These are phyloP conservation scores for Cliona cf. orientalis DNA, from an alignment of 37 sponge, comb jelly and placozoan species.

Conservation along the genomic window DNA sequence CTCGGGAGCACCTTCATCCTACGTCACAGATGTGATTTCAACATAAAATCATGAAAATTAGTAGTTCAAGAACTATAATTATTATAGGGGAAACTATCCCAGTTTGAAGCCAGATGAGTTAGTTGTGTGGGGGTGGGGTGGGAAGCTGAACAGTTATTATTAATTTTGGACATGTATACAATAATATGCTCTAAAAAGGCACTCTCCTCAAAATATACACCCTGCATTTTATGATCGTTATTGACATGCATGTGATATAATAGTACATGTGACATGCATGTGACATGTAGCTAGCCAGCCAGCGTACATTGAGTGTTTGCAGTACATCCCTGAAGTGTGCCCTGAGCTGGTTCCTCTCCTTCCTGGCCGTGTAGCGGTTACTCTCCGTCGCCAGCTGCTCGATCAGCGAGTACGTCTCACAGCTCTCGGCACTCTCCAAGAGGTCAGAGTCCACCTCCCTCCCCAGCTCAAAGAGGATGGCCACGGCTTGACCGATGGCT, in stretches of 20 bases:
- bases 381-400: conserved; percentile 80
- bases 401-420: conserved; percentile 20
- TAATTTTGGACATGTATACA: neutral
- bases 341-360: conserved; percentile 77
- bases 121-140: too few species aligned
- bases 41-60: too few species aligned
- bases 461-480: conserved; percentile 70
- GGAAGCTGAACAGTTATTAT: too few species aligned
- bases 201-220: too few species aligned
- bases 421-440: conserved; percentile 31
- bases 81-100: too few species aligned
- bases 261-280: neutral
- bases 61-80: too few species aligned
- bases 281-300: too few species aligned
- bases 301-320: conserved; percentile 53
- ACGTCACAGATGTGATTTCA: too few species aligned
- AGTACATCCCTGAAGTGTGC: conserved; percentile 71
- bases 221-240: too few species aligned
- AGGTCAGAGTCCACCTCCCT: conserved; percentile 45
- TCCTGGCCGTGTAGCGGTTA: conserved; percentile 66
- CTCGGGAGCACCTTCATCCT: conserved; percentile 68
- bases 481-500: conserved; percentile 56
- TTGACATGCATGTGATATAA: too few species aligned
- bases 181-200: neutral
- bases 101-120: conserved; percentile 1